These are phyloP conservation scores for Dryadula phaetusa DNA, from an alignment of 2,888 invertebrate genomes.

Conservation along the genomic window DNA sequence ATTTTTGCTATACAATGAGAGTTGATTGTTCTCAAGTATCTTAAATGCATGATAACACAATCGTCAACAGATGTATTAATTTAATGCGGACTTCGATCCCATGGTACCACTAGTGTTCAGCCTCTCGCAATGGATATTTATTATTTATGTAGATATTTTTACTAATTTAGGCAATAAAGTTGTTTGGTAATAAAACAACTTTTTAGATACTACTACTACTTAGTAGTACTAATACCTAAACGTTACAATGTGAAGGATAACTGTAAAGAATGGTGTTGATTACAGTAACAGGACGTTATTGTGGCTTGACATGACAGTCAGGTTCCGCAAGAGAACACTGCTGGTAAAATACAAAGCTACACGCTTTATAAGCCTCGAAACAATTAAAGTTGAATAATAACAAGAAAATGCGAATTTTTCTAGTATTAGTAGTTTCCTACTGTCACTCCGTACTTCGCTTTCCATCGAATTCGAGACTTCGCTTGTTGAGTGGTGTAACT, in stretches of 20 bases:
- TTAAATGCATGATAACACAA: slow-evolving; percentile 42
- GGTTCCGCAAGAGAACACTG: slow-evolving; percentile 71
- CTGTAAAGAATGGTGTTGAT: slow-evolving; percentile 64
- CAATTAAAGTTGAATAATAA: slow-evolving; percentile 32
- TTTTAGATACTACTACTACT: not conserved
- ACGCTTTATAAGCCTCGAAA: slow-evolving; percentile 66
- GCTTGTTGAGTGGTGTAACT: too few species aligned
- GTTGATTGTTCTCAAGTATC: slow-evolving; percentile 33
- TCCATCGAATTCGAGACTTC: too few species aligned
- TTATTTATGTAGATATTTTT: not conserved
- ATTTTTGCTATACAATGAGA: slow-evolving; percentile 24
- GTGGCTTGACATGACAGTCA: slow-evolving; percentile 61
- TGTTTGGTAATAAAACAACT: not conserved
- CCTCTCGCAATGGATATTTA: not conserved
- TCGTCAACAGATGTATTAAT: slow-evolving; percentile 49
- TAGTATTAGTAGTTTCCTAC: too few species aligned
- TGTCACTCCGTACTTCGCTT: too few species aligned
- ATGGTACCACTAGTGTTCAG: slow-evolving; percentile 30
- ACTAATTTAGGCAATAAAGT: not conserved
- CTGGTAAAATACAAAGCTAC: slow-evolving; percentile 66
- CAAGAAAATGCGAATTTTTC: slow-evolving; percentile 15
- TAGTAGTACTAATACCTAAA: not conserved
- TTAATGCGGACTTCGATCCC: slow-evolving; percentile 51
- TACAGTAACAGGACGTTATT: slow-evolving; percentile 59
- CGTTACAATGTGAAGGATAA: slow-evolving; percentile 22